Evolutionary conservation across 2,888 invertebrate genomes (phyloP).

Genomic region (Spilosoma lubricipeda): DNA sequence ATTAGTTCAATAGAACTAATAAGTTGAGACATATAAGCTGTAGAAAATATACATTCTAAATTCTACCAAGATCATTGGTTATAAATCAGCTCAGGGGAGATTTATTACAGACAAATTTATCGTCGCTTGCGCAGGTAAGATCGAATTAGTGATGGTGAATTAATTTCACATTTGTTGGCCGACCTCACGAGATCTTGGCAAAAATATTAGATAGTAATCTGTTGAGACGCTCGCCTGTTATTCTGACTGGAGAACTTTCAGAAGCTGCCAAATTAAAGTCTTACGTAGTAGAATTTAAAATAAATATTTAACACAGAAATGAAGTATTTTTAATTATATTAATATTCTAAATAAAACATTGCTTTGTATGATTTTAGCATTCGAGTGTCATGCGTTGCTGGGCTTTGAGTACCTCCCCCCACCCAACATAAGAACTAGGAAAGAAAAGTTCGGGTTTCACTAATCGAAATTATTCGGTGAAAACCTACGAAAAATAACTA

Average conservation of each 20-base stretch:
- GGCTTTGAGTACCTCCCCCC: no score
- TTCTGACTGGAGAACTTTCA: slow-evolving; percentile 48
- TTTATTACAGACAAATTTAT: slow-evolving; percentile 58
- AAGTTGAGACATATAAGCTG: slow-evolving; percentile 30
- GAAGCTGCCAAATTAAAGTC: slow-evolving; percentile 47
- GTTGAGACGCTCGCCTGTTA: slow-evolving; percentile 30
- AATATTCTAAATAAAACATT: neutral
- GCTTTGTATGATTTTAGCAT: neutral
- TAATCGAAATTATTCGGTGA: no score
- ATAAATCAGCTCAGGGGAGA: slow-evolving; percentile 57
- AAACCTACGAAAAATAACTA: no score
- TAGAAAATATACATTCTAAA: slow-evolving; percentile 11
- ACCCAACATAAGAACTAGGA: no score
- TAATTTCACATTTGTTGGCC: slow-evolving; percentile 54
- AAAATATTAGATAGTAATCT: slow-evolving; percentile 51
- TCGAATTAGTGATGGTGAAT: slow-evolving; percentile 58
- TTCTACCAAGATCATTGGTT: slow-evolving; percentile 45
- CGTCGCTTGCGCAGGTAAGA: slow-evolving; percentile 55
- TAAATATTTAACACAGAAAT: slow-evolving; percentile 21
- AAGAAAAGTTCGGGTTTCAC: no score
- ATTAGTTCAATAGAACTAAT: slow-evolving; percentile 20
- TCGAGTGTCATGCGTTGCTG: no score
- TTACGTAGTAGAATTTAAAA: slow-evolving; percentile 31
- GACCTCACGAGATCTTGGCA: slow-evolving; percentile 44
- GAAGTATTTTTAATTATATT: neutral